phyloP scores from a whole-genome alignment of 2,888 invertebrate genomes.

The Brassicogethes aeneus region DNA sequence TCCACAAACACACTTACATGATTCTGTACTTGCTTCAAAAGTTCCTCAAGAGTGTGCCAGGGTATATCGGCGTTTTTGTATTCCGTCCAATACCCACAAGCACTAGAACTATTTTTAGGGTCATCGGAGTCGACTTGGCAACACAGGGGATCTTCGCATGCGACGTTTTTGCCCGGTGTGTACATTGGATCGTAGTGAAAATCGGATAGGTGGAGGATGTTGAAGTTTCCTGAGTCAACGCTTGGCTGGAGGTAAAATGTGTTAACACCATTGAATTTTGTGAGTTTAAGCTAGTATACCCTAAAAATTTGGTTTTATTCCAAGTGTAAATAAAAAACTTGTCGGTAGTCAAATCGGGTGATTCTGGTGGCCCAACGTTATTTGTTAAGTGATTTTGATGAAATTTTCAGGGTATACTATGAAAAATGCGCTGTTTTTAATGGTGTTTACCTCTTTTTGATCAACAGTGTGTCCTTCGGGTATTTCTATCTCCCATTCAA shows the following conservation, averaged over 20 bases:
- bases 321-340: too few relatives aligned
- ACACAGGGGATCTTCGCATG: background rate
- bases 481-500: constrained; percentile 23
- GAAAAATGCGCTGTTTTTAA: too few relatives aligned
- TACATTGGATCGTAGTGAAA: background rate
- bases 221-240: background rate
- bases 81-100: constrained; percentile 4
- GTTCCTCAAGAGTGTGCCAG: background rate
- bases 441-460: constrained; percentile 6
- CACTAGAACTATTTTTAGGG: background rate
- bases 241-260: too few relatives aligned
- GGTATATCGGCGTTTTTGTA: constrained; percentile 4
- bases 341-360: too few relatives aligned
- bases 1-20: background rate
- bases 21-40: background rate
- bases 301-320: too few relatives aligned
- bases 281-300: too few relatives aligned
- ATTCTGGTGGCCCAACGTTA: too few relatives aligned
- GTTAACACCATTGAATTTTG: too few relatives aligned
- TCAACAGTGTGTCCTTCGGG: constrained; percentile 15
- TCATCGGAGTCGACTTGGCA: background rate
- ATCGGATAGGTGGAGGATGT: background rate
- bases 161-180: background rate
- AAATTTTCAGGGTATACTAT: too few relatives aligned
- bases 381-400: too few relatives aligned